Percentiles rank a stretch among this genome's conserved stretches.
Evolutionary conservation across 1,140 invertebrate species (phyloP).

Genomic region (Cotesia typhae): DNA sequence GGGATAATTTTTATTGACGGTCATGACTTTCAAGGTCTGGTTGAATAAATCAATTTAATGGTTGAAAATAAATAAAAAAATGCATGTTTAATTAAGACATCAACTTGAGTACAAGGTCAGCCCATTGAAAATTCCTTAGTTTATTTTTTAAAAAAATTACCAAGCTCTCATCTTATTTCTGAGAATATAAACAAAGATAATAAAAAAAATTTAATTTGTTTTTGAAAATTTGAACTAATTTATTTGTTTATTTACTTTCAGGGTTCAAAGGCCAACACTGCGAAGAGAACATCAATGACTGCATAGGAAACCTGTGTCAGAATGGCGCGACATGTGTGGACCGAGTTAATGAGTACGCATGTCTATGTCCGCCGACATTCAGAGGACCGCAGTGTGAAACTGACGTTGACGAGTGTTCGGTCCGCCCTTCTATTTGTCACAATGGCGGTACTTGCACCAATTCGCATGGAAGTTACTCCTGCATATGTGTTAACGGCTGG

Average conservation of each 20-base stretch:
- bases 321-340: slow-evolving; percentile 92
- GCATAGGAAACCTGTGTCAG: slow-evolving; percentile 86
- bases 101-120: slow-evolving; percentile 36
- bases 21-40: slow-evolving; percentile 19
- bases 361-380: slow-evolving; percentile 87
- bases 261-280: slow-evolving; percentile 87
- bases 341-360: slow-evolving; percentile 86
- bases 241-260: slow-evolving; percentile 62
- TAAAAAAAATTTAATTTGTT: neutral
- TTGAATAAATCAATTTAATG: too few relatives aligned
- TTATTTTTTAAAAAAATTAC: too few relatives aligned
- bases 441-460: slow-evolving; percentile 96
- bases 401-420: slow-evolving; percentile 83
- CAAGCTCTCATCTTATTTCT: too few relatives aligned
- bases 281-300: slow-evolving; percentile 92
- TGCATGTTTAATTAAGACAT: too few relatives aligned
- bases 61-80: too few relatives aligned
- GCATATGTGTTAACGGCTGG: slow-evolving; percentile 97
- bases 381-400: slow-evolving; percentile 84
- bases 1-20: slow-evolving; percentile 15
- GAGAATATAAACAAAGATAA: too few relatives aligned
- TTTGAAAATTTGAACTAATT: slow-evolving; percentile 2
- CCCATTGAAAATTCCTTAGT: neutral
- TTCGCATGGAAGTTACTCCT: slow-evolving; percentile 87
- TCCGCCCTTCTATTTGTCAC: slow-evolving; percentile 86